Evolutionary conservation across 2,888 invertebrate species (phyloP).

Genomic region (Cheilosia soror): DNA sequence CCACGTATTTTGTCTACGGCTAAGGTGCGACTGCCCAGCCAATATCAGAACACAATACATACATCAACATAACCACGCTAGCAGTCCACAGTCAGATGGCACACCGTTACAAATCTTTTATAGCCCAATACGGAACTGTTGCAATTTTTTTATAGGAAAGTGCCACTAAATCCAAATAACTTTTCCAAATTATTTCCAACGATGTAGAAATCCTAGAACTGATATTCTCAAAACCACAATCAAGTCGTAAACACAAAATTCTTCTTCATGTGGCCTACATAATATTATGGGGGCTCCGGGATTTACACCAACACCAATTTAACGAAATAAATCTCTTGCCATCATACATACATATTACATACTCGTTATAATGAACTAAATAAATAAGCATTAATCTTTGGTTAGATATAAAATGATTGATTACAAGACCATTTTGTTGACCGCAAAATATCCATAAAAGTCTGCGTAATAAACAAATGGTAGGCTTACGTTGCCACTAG

Average conservation of each 20-base stretch:
- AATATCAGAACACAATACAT: no score
- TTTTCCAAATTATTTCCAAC: no score
- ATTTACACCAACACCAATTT: background rate
- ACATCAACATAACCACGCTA: no score
- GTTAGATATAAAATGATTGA: slow-evolving; percentile 26
- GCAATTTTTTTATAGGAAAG: no score
- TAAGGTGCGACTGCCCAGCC: no score
- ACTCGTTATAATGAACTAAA: background rate
- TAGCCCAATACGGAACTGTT: no score
- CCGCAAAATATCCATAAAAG: slow-evolving; percentile 45
- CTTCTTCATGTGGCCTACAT: background rate
- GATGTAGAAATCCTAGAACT: no score
- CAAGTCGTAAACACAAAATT: background rate
- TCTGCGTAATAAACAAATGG: slow-evolving; percentile 32
- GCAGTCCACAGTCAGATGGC: no score
- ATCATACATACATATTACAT: background rate
- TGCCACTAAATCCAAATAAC: no score
- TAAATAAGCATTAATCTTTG: slow-evolving; percentile 32
- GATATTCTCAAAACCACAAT: background rate
- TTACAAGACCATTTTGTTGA: slow-evolving; percentile 18
- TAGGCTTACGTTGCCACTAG: background rate
- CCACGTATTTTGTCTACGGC: no score
- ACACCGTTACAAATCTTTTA: no score
- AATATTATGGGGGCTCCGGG: no score
- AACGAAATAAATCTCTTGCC: slow-evolving; percentile 15